Evolutionary conservation across 2,888 invertebrate species (phyloP).

Genomic region (Cephus runcator): DNA sequence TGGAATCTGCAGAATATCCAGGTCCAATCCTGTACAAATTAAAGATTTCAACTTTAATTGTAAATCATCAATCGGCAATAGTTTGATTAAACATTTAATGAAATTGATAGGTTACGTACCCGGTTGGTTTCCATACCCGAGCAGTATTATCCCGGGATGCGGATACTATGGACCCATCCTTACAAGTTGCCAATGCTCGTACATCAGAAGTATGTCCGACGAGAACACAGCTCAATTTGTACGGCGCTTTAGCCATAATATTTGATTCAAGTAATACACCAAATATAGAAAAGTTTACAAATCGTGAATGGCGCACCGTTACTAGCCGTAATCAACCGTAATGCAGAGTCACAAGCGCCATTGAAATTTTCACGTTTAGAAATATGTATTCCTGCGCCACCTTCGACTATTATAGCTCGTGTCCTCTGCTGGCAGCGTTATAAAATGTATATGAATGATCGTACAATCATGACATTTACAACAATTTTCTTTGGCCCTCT

Average conservation of each 20-base stretch:
- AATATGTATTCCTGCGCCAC: neutral
- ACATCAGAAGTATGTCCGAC: slow-evolving; percentile 88
- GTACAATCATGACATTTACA: neutral
- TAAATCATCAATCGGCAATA: neutral
- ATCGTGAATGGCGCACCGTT: neutral
- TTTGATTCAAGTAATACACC: neutral
- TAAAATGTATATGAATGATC: neutral
- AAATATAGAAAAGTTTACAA: neutral
- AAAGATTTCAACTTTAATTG: slow-evolving; percentile 10
- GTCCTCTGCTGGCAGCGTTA: neutral
- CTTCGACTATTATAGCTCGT: neutral
- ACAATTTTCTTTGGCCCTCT: neutral
- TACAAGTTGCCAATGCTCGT: slow-evolving; percentile 75
- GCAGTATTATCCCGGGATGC: slow-evolving; percentile 90
- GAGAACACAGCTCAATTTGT: slow-evolving; percentile 83
- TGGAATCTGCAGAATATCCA: slow-evolving; percentile 74
- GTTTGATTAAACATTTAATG: neutral
- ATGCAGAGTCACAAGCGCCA: neutral
- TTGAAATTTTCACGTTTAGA: neutral
- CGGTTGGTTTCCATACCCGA: slow-evolving; percentile 85
- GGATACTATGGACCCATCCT: slow-evolving; percentile 82
- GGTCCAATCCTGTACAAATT: slow-evolving; percentile 68
- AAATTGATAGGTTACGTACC: slow-evolving; percentile 65
- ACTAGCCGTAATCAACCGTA: neutral
- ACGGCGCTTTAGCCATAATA: slow-evolving; percentile 64